Percentiles rank a stretch among this genome's conserved stretches.
These are phyloP conservation scores for Xenopus borealis DNA, from an alignment of 2,113 vertebrate species.

Conservation along the genomic window DNA sequence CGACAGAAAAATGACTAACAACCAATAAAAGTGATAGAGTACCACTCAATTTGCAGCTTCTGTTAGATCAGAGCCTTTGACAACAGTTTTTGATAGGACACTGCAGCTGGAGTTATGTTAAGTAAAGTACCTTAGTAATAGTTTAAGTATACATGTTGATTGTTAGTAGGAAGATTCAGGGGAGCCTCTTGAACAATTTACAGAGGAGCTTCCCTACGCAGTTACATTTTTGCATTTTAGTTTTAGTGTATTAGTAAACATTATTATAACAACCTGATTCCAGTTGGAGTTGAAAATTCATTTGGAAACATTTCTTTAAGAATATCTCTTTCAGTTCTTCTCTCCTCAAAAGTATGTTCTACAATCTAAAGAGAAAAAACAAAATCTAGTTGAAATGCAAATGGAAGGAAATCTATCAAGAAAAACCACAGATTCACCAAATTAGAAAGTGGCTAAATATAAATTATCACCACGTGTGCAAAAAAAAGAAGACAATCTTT, in stretches of 20 bases:
- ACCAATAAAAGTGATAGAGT: too few species aligned
- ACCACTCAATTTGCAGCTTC: too few species aligned
- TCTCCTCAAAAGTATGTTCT: constrained; percentile 70
- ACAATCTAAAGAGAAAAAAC: constrained; percentile 64
- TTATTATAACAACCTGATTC: constrained; percentile 75
- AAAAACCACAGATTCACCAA: constrained; percentile 46
- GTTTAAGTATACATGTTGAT: too few species aligned
- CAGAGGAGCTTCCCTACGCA: not conserved
- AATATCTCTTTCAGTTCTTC: constrained; percentile 71
- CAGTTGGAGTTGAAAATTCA: constrained; percentile 77
- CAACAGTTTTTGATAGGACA: too few species aligned
- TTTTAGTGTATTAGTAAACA: not conserved
- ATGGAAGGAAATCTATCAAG: not conserved
- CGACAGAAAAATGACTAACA: too few species aligned
- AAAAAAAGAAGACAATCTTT: constrained; percentile 31
- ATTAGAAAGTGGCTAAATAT: constrained; percentile 36
- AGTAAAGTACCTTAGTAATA: too few species aligned
- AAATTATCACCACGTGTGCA: constrained; percentile 49
- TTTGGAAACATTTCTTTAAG: constrained; percentile 83
- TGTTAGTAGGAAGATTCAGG: too few species aligned
- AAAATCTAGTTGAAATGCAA: constrained; percentile 46
- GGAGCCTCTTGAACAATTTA: too few species aligned
- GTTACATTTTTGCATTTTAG: not conserved
- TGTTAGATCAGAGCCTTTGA: too few species aligned
- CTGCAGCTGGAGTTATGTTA: too few species aligned